Evolutionary conservation across 30 jellyfish, hydroid and myxozoan genomes (phyloP).

Genomic region (Turritopsis rubra): DNA sequence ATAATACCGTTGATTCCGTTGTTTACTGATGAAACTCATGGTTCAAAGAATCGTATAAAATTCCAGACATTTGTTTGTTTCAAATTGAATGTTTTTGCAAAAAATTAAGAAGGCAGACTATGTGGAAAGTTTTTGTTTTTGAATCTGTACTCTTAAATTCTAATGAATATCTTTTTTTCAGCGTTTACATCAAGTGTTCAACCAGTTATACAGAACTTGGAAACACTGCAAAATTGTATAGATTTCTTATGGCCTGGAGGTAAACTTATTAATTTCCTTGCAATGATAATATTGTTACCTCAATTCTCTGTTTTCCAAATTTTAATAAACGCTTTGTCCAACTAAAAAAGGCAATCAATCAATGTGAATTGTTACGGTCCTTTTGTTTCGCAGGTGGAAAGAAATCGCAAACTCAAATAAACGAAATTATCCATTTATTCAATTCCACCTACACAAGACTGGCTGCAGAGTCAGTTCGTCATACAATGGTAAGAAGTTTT

Average conservation of each 20-base stretch:
- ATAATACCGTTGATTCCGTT: too few species aligned
- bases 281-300: neutral
- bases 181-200: constrained; percentile 41
- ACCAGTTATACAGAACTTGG: constrained; percentile 70
- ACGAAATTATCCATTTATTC: constrained; percentile 57
- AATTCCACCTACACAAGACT: constrained; percentile 62
- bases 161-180: neutral
- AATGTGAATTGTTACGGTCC: neutral
- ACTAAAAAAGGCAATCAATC: neutral
- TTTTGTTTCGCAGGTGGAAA: constrained; percentile 33
- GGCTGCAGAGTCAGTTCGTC: constrained; percentile 83
- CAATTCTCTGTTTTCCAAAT: too few species aligned
- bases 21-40: too few species aligned
- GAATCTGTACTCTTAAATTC: neutral
- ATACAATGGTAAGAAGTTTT: constrained; percentile 76
- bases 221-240: constrained; percentile 77
- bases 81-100: too few species aligned
- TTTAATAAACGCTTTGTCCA: neutral
- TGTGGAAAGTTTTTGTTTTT: too few species aligned
- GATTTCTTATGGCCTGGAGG: constrained; percentile 91
- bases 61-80: too few species aligned
- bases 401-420: constrained; percentile 51
- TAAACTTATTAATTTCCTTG: neutral
- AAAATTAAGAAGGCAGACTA: too few species aligned
- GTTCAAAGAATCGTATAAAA: too few species aligned